Base-by-base conservation (phyloP, 2,888 invertebrate species). In the Eupithecia exiguata region DNA sequence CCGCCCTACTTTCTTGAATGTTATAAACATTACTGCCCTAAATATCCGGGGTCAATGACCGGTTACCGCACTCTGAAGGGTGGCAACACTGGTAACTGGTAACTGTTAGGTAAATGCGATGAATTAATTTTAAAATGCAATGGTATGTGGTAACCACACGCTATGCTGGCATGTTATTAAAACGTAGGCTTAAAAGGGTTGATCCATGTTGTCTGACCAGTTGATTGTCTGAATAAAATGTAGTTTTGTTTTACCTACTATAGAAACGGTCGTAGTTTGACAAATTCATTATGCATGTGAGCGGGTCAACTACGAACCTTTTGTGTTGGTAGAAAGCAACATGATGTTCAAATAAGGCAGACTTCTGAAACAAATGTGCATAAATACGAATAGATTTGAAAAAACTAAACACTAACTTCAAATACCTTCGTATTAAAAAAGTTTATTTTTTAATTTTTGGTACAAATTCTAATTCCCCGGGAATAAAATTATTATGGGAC, bases 51-150 rank as follows among this genome's bases (percentile, higher is more conserved):
- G 89, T 93, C 92, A 81, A 80, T 83, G 93, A 91, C 92, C 93
- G 86, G 81, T 83, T 86, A 84, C 85, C 83, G 83, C 83, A 84
- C 83, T 84, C 84, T 78, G 78, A 92, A 88, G 93, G 93, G 93
- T 89, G 89, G 89, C 69, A 53, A 38, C 38, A 38, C 38, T 38
- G 38, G 38, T 6, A 74, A 77, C 70, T 69, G 71, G 65, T n/a
- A 70, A 66, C 66, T 66, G 66, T 25, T 66, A 43, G 68, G 70
- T 62, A 69, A 69, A 72, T 72, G 83, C 83, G 81, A 79, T 88
- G 71, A 87, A 91, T 93, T 93, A 90, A 92, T 91, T 92, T 91
- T 90, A 89, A 93, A 93, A 91, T 88, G 89, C 87, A 88, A 85
- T 85, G 87, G 86, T 89, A 91, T 90, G 72, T 88, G 87, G 83